Conservation (phyloP, 2,113 vertebrate genomes). For the Psilopsiagon aymara region DNA sequence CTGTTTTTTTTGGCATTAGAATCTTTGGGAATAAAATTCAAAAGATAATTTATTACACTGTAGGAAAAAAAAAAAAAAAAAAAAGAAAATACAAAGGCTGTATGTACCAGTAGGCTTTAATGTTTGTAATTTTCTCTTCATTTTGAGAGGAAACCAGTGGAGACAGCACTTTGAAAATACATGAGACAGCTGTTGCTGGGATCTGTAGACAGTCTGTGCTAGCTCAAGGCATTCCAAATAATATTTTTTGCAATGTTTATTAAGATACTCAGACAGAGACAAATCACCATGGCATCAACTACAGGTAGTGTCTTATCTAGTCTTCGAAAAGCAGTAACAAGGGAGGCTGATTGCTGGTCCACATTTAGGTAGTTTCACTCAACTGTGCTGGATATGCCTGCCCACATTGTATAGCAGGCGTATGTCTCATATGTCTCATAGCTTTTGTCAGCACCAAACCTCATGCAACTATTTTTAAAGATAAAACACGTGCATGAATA, state of each 20-base stretch:
- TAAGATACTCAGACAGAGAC: background rate
- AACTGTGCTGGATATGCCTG: background rate
- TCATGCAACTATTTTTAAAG: background rate
- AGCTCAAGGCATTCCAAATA: constrained; percentile 23
- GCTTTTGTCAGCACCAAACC: background rate
- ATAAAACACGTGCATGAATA: background rate
- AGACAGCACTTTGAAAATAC: constrained; percentile 7
- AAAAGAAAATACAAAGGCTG: background rate
- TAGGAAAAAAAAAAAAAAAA: background rate
- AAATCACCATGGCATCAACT: background rate
- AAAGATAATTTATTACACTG: background rate
- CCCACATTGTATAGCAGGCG: background rate
- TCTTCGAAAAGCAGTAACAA: constrained; percentile 9
- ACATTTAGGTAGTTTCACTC: background rate
- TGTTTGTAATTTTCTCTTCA: constrained; percentile 16
- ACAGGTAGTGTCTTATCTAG: background rate
- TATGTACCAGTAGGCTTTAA: background rate
- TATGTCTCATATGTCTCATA: background rate
- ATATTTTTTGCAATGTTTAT: constrained; percentile 7
- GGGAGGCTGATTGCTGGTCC: background rate
- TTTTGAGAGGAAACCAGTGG: constrained; percentile 17
- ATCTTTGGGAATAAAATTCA: background rate
- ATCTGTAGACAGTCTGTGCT: background rate
- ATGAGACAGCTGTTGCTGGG: background rate
- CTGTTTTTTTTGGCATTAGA: background rate